These are phyloP conservation scores for Musca domestica DNA, from an alignment of 1,140 invertebrate genomes.

Conservation along the genomic window DNA sequence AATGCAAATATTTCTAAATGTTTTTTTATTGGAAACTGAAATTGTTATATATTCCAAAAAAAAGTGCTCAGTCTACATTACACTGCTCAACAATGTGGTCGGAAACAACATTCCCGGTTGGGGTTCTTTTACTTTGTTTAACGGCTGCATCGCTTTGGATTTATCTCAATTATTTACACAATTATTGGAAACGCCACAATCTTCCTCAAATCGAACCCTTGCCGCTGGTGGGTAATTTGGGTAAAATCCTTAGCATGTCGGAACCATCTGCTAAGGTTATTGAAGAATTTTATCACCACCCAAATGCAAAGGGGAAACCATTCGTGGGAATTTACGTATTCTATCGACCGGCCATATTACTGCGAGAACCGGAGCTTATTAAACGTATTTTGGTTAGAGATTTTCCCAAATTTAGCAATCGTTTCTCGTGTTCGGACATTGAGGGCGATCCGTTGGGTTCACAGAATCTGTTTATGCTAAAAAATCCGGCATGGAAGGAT, in stretches of 20 bases:
- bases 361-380: conserved; percentile 57
- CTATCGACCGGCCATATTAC: conserved; percentile 54
- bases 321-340: conserved; percentile 53
- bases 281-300: conserved; percentile 26
- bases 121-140: too few relatives aligned
- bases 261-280: conserved; percentile 33
- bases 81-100: too few relatives aligned
- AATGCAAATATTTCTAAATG: too few relatives aligned
- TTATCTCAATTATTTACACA: conserved; percentile 34
- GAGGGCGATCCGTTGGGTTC: conserved; percentile 48
- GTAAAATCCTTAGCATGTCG: conserved; percentile 25
- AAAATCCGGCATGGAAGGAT: conserved; percentile 56
- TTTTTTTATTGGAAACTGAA: too few relatives aligned
- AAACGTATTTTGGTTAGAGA: conserved; percentile 58
- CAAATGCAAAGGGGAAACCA: conserved; percentile 30
- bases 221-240: conserved; percentile 47
- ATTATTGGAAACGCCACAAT: conserved; percentile 51
- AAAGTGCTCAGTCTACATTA: too few relatives aligned
- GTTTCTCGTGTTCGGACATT: conserved; percentile 56
- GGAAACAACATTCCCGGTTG: too few relatives aligned
- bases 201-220: conserved; percentile 48
- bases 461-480: conserved; percentile 46
- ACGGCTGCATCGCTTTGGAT: not conserved
- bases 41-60: too few relatives aligned
- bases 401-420: conserved; percentile 47